Evolutionary conservation across 2,113 vertebrate genomes (phyloP).

Genomic region (Crotalus viridis): DNA sequence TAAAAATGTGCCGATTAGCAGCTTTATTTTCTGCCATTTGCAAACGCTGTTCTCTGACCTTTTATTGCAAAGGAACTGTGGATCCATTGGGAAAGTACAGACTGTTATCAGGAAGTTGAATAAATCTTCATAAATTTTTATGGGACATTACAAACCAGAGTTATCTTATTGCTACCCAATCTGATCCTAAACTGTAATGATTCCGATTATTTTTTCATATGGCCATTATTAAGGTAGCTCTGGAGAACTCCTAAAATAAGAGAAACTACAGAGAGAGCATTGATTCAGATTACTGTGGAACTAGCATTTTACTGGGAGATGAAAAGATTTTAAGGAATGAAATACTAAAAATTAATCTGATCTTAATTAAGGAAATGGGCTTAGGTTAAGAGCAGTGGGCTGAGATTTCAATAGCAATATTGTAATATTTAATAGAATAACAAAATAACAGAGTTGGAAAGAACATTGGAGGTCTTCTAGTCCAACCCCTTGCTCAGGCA

Average conservation of each 20-base stretch:
- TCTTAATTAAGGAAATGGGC: not conserved
- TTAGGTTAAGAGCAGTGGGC: not conserved
- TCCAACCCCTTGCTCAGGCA: not conserved
- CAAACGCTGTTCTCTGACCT: conserved; percentile 23
- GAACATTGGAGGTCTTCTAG: not conserved
- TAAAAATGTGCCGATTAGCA: conserved; percentile 34
- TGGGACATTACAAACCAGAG: conserved; percentile 31
- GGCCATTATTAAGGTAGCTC: conserved; percentile 33
- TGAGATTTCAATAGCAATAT: not conserved
- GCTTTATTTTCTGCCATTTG: conserved; percentile 37
- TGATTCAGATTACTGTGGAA: conserved; percentile 46
- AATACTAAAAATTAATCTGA: conserved; percentile 2
- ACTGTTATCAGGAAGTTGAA: not conserved
- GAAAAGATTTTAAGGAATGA: conserved; percentile 41
- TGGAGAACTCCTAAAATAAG: conserved; percentile 46
- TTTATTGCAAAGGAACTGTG: conserved; percentile 24
- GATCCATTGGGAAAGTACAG: not conserved
- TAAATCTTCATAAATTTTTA: conserved; percentile 34
- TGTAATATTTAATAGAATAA: not conserved
- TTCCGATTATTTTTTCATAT: conserved; percentile 45
- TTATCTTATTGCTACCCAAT: conserved; percentile 27
- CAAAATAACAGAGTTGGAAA: not conserved
- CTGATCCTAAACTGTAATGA: conserved; percentile 31
- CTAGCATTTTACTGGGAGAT: conserved; percentile 50
- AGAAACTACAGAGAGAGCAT: conserved; percentile 33